Conservation (phyloP, 2,888 invertebrate genomes). For the Allolobophora icterica region DNA sequence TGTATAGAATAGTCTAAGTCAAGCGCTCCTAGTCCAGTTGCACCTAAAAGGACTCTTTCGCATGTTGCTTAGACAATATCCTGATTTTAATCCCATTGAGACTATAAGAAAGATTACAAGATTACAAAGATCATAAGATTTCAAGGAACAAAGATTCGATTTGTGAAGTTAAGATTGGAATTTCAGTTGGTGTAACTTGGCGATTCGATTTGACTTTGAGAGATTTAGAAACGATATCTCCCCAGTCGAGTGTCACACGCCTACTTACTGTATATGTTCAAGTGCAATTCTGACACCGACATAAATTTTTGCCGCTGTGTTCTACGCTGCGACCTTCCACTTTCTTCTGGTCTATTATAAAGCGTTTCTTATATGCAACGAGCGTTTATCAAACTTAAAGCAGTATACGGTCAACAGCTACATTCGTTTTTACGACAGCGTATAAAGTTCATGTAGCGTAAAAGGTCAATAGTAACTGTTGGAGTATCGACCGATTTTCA, state of each 20-base stretch:
- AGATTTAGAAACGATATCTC: background rate
- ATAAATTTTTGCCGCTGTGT: background rate
- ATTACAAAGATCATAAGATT: too few species aligned
- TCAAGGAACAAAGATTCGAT: too few species aligned
- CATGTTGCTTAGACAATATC: too few species aligned
- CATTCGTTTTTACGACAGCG: background rate
- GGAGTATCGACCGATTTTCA: background rate
- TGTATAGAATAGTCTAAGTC: too few species aligned
- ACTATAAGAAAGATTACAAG: too few species aligned
- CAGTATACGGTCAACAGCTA: background rate
- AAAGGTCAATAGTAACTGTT: background rate
- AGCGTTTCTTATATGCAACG: background rate
- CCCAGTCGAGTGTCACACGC: too few species aligned
- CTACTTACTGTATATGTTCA: background rate
- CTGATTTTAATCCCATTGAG: too few species aligned
- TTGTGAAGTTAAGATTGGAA: too few species aligned
- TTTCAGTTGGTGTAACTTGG: background rate
- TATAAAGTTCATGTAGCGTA: background rate
- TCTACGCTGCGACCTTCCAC: background rate
- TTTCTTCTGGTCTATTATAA: too few species aligned
- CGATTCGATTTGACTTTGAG: background rate
- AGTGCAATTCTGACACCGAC: background rate
- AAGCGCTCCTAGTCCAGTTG: too few species aligned
- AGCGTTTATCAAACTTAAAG: background rate
- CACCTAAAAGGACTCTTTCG: too few species aligned